Percentiles rank a stretch among this genome's conserved stretches.
Conservation (phyloP, 2,797 vertebrate genomes). For the Anguilla megastoma region DNA sequence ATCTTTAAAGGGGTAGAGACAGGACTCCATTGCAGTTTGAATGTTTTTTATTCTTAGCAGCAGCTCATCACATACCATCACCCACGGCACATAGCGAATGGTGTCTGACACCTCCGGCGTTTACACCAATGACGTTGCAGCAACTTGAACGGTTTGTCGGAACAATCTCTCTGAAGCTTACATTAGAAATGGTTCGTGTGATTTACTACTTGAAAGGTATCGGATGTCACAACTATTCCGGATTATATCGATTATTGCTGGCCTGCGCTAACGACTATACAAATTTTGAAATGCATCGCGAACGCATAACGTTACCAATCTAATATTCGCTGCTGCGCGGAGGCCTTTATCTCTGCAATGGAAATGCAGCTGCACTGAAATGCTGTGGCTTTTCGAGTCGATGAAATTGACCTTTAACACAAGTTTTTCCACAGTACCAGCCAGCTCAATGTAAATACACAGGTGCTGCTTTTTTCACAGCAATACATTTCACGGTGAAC, state of each 20-base stretch:
- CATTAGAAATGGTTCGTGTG: neutral
- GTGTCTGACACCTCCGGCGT: neutral
- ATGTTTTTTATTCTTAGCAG: neutral
- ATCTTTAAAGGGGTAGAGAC: neutral
- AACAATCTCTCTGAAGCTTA: neutral
- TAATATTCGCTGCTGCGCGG: neutral
- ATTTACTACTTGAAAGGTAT: neutral
- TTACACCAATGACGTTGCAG: neutral
- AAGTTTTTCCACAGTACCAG: slow-evolving; percentile 26
- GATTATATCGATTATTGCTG: neutral
- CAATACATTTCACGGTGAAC: neutral
- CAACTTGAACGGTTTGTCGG: neutral
- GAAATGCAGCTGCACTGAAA: neutral
- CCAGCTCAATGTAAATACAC: slow-evolving; percentile 19
- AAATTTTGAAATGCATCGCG: neutral
- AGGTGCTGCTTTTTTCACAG: neutral
- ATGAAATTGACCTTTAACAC: slow-evolving; percentile 21
- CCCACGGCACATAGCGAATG: neutral
- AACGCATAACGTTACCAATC: neutral
- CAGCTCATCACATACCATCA: neutral
- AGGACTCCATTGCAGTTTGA: neutral
- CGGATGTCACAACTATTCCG: neutral
- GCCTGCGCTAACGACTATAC: neutral
- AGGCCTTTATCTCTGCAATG: neutral
- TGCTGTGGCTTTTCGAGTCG: neutral